phyloP scores from a whole-genome alignment of 2,797 vertebrate genomes.

The Pangasius krempfi region DNA sequence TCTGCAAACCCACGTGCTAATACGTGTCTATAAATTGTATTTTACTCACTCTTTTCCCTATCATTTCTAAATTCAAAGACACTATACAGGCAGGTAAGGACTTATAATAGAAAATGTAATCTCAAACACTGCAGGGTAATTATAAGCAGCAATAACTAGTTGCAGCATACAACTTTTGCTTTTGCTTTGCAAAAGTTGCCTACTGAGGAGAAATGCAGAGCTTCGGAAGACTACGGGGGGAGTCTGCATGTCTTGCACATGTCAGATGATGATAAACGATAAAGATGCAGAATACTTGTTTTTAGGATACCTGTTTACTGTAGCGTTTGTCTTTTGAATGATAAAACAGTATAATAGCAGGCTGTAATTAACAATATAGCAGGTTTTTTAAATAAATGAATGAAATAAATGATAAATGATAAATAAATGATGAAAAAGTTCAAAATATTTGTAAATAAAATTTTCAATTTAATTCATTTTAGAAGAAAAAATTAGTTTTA shows the following conservation, averaged over 20 bases:
- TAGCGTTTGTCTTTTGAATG: background rate
- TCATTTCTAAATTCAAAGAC: slow-evolving; percentile 25
- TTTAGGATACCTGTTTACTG: background rate
- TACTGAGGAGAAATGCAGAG: slow-evolving; percentile 68
- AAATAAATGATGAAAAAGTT: too few species aligned
- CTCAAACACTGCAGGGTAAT: background rate
- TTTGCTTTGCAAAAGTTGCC: slow-evolving; percentile 66
- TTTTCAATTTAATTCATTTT: background rate
- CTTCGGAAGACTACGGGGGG: background rate
- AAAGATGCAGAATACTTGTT: background rate
- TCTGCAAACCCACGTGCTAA: slow-evolving; percentile 76
- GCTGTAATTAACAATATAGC: background rate
- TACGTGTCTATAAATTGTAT: slow-evolving; percentile 64
- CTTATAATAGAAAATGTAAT: slow-evolving; percentile 45
- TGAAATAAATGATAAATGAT: too few species aligned
- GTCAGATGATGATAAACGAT: background rate
- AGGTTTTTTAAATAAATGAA: background rate
- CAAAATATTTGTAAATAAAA: too few species aligned
- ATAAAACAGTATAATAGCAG: background rate
- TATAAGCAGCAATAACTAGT: slow-evolving; percentile 58
- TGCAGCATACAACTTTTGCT: slow-evolving; percentile 19
- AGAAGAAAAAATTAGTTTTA: background rate
- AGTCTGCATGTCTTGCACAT: background rate
- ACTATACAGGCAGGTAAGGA: slow-evolving; percentile 7
- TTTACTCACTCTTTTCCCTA: slow-evolving; percentile 67